Evolutionary conservation across 1,140 invertebrate genomes (phyloP), one percentile per base, ranked within the genome.

Genomic region (Temnothorax curvispinosus): DNA sequence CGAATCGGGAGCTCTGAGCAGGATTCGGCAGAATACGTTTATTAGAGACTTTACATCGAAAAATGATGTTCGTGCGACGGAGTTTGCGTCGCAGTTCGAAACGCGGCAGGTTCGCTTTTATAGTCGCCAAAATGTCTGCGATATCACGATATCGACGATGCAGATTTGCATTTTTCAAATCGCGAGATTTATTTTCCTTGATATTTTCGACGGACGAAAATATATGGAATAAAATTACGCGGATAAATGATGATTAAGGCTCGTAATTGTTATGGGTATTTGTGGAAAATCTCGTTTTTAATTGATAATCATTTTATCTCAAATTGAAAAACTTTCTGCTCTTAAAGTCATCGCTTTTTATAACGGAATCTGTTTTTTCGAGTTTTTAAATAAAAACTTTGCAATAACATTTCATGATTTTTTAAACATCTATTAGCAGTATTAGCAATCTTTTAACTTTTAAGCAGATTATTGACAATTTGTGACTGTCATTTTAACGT

Each of bases 231-330:
- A 56, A 75, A 75, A 27, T 41, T 32, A n/a, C 4, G 2, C 21
- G 21, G 65, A 44, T 58, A 75, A 75, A 56, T 18, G 7, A 9
- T 41, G 11, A 56, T 41, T 56, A 21, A 62, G 5, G 27, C 15
- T 15, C 18, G 4, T 47, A 47, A 77, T 32, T 77, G 27, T 47
- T 77, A n/a, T 2, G 9, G n/a, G 47, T 77, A 60, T 44, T 77
- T n/a, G 5, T 35, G 41, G 60, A 35, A 50, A 62, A 77, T 47
- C 4, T 77, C 15, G 1, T 32, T 65, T 58, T 54, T 27, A 41
- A 52, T 64, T 41, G 8, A 44, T 15, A 54, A 7, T 41, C 69
- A 56, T 86, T 56, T n/a, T 52, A 78, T 88, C n/a, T 13, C 8
- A 11, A 38, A 13, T 52, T n/a, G 11, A 18, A 58, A 9, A 13